Evolutionary conservation across 2,888 invertebrate genomes (phyloP), one percentile per base, ranked within the genome.

Genomic region (Eupithecia dodoneata): DNA sequence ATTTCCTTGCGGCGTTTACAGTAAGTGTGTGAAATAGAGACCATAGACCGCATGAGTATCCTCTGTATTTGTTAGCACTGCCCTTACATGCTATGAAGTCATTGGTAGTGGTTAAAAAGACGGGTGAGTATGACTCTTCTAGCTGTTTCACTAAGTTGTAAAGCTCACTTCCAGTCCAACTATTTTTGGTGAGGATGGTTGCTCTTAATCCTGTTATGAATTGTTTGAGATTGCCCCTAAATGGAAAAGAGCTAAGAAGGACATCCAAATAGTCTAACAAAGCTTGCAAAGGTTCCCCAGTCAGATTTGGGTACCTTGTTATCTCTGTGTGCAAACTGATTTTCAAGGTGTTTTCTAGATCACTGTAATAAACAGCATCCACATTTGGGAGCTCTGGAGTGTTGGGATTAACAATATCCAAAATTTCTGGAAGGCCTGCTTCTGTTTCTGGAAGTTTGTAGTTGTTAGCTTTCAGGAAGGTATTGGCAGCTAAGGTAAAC

Each of bases 21-120:
- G 98, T 98, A 76, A 99, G 92, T 59, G 97, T 97, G 88, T 99
- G 99, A 89, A 99, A 99, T 83, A 99, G 92, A 15, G 97, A 97
- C 99, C 99, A 99, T 52, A 99, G 94, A 0, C 99, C 97, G 92
- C 99, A 99, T 0, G 99, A 98, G 90, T 98, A 99, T 13, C 99
- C 99, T 72, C 99, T 96, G 85, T 96, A 96, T 79, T 96, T 95
- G 0, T 96, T 92, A 76, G 96, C 95, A 83, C 98, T 98, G 12
- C 99, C 98, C 83, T 95, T 96, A 88, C 99, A 99, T 3, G 97
- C 97, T 55, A 97, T 91, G 96, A 97, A 99, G 77, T 95, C 93
- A 73, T 94, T 85, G 13, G 63, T 41, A 45, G 94, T 91, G 9
- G 96, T 92, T 81, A 84, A 83, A 83, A 96, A 96, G 9, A 97